Evolutionary conservation across 92 coral and sea anemone species (phyloP).

Genomic region (Umimayanthus kanabou): DNA sequence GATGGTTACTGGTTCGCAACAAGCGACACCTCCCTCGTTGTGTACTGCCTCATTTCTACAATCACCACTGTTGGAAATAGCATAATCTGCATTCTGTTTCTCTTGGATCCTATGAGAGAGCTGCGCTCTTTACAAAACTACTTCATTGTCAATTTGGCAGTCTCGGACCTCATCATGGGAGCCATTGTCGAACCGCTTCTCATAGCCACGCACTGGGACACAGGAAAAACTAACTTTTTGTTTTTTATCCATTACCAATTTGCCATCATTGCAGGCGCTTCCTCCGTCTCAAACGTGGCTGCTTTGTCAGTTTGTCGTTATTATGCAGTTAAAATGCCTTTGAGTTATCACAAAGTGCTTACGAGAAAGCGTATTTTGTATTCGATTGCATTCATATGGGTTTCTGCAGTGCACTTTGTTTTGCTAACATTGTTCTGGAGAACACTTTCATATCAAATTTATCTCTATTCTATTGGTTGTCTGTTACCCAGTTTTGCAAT

Average conservation of each 20-base stretch:
- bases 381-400: conserved; percentile 65
- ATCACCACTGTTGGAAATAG: conserved; percentile 67
- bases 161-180: conserved; percentile 79
- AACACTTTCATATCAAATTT: conserved; percentile 55
- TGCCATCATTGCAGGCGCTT: conserved; percentile 68
- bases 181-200: conserved; percentile 69
- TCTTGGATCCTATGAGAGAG: conserved; percentile 65
- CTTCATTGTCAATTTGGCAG: conserved; percentile 68
- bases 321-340: conserved; percentile 66
- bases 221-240: conserved; percentile 37
- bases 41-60: conserved; percentile 60
- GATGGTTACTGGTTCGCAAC: conserved; percentile 81
- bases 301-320: conserved; percentile 78
- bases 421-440: conserved; percentile 33
- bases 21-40: conserved; percentile 59
- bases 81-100: conserved; percentile 63
- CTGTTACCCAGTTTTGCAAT: conserved; percentile 61
- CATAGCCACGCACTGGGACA: conserved; percentile 65
- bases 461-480: conserved; percentile 70
- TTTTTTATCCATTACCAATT: conserved; percentile 67
- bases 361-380: conserved; percentile 56
- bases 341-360: conserved; percentile 60
- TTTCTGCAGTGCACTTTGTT: conserved; percentile 63
- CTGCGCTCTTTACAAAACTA: conserved; percentile 73
- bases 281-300: conserved; percentile 72